These are phyloP conservation scores for Lymantria dispar DNA, from an alignment of 2,888 invertebrate genomes.

Conservation along the genomic window DNA sequence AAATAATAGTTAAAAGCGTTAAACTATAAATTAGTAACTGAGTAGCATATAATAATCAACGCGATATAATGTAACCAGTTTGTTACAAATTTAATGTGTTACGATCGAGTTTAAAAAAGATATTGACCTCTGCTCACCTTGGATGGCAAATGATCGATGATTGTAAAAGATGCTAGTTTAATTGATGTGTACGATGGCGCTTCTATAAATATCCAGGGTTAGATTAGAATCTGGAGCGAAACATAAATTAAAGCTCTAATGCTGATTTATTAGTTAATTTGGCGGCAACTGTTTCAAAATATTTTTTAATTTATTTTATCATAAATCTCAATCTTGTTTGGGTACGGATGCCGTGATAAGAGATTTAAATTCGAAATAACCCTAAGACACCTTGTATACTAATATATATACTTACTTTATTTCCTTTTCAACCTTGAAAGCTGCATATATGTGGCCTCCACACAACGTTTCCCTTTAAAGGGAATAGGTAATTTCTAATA, in stretches of 20 bases:
- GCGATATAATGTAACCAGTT: slow-evolving; percentile 55
- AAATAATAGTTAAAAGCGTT: not conserved
- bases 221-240: slow-evolving; percentile 49
- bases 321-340: not conserved
- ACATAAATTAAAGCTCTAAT: slow-evolving; percentile 5
- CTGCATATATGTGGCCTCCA: slow-evolving; percentile 1
- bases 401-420: no score
- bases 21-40: not conserved
- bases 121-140: slow-evolving; percentile 70
- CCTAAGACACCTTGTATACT: no score
- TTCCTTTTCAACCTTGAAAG: not conserved
- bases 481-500: not conserved
- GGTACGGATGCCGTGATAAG: no score
- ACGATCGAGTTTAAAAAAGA: slow-evolving; percentile 64
- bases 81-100: slow-evolving; percentile 60
- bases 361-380: no score
- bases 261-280: slow-evolving; percentile 27
- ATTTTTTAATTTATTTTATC: not conserved
- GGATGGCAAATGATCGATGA: slow-evolving; percentile 74
- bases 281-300: not conserved
- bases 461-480: not conserved
- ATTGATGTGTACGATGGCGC: slow-evolving; percentile 69
- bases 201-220: slow-evolving; percentile 45
- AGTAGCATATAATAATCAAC: not conserved
- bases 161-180: slow-evolving; percentile 57